Base-by-base conservation (phyloP, 1,140 invertebrate genomes). In the Nasonia vitripennis region DNA sequence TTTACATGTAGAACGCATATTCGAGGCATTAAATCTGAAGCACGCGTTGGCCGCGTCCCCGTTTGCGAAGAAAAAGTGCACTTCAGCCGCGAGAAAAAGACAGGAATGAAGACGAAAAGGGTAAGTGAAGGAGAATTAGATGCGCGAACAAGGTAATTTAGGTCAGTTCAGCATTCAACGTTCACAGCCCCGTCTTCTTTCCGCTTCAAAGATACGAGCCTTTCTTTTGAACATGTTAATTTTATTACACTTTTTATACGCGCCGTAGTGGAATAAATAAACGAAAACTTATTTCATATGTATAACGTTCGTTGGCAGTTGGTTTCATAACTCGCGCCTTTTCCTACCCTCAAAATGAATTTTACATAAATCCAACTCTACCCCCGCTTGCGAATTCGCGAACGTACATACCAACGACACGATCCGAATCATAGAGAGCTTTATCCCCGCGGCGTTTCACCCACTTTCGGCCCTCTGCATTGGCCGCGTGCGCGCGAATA, bases 61-160 rank as follows among this genome's bases (percentile, higher is more conserved):
- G 74, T 77, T 77, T 77, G 74, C n/a, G 74, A 77, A 41, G 41
- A 48, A 48, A 77, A 77, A 77, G 41, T 37, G 73, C n/a, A 71
- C 68, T 71, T 71, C 14, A 12, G 23, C 68, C 31, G 68, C 20
- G 20, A 45, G 74, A 77, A 41, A 77, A 41, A 77, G 74, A 77
- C 41, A 27, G 41, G 45, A 77, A 77, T 27, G 74, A 51, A 78
- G 77, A 78, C 48, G 51, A 31, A 55, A 78, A 78, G 41, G 37
- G 23, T n/a, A 78, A 11, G 75, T 4, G 45, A 78, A 51, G 45
- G 75, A 27, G 45, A 73, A 78, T 48, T 27, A 31, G n/a, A 67
- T 67, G 48, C 78, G 51, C 23, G 48, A 37, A 62, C 55, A 51
- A 55, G 75, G 75, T 78, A 78, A 79, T 79, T 79, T 55, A 37